Evolutionary conservation across 2,113 vertebrate species (phyloP), one percentile per base, ranked within the genome.

Genomic region (Leuciscus idus): DNA sequence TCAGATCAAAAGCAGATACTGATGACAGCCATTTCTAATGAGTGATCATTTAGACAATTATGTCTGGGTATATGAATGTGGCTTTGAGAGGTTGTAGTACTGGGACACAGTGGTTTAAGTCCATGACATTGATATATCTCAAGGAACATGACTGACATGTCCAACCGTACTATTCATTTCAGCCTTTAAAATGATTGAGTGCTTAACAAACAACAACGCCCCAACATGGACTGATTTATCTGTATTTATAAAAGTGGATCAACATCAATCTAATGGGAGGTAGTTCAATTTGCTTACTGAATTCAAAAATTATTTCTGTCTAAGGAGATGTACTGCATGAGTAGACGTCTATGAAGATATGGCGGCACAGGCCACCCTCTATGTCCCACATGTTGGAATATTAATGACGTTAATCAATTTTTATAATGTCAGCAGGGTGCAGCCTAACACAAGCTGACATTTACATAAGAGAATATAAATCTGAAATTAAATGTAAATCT

Each of bases 381-480:
- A 89, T 91, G 89, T 90, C 91, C 91, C 90, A 89, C 87, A 90
- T 87, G 87, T 89, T 94, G 89, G 90, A 91, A 94, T 94, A 93
- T 94, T 95, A 95, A 95, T 93, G 92, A 92, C 90, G 82, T 89
- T 90, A 89, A 95, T 94, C 93, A 93, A 93, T 95, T 95, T 95
- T 95, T 94, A 94, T 92, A 95, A 94, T 96, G 95, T 91, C 95
- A 95, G 91, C 89, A 72, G 90, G 82, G 88, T 85, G 46, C 87
- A 91, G 91, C 93, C 91, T 93, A 92, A 89, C 92, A 91, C 90
- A 87, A 87, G 92, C 90, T 96, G 93, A 93, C 94, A 95, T 96
- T 96, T 95, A 94, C 94, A 95, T 95, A 93, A 93, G 89, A 91
- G 92, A 94, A 94, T 94, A 94, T 95, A 95, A 95, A 96, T 93